Base-by-base conservation (phyloP, 2,888 invertebrate species). In the Cataglyphis altisquamis region DNA sequence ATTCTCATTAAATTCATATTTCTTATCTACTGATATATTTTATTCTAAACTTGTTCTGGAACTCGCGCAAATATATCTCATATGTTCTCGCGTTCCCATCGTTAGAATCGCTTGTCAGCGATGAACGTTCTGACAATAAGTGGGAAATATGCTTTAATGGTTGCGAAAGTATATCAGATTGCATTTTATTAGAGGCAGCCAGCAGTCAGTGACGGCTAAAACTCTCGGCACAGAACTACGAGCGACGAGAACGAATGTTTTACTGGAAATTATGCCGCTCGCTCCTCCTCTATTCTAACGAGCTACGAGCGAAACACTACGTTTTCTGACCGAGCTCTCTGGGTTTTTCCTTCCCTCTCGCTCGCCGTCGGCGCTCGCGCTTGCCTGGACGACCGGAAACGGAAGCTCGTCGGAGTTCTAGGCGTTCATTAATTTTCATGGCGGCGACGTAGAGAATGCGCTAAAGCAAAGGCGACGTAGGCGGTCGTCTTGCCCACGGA, bases 391-490 rank as follows among this genome's bases (percentile, higher is more conserved):
- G 55, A 67, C 78, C 85, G 86, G 85, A 86, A 85, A 41, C 82
- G 86, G 86, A 86, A 86, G 73, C 78, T 85, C 78, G 78, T 66
- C 82, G 68, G 74, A 85, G 77, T 82, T 85, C 85, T 82, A 29
- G 68, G 60, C 62, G 73, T 78, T 85, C 86, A 86, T 86, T 86
- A 85, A 85, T 86, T 86, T 84, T 82, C 86, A 82, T 82, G 74
- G 60, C 74, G 70, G 52, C 78, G 83, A 85, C 68, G 83, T 80
- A 64, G 83, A 80, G 72, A 84, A 85, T 83, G 85, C 83, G 39
- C 78, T 60, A 78, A 83, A 85, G 72, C 83, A 83, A 66, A 84
- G 52, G 73, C 62, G 66, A 83, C 62, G 62, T 63, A 32, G 62
- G 62, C 66, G 45, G 66, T 64, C 45, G 64, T 48, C 74, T 60